These are phyloP conservation scores for Bucorvus abyssinicus DNA, from an alignment of 2,797 vertebrate genomes.

Conservation along the genomic window DNA sequence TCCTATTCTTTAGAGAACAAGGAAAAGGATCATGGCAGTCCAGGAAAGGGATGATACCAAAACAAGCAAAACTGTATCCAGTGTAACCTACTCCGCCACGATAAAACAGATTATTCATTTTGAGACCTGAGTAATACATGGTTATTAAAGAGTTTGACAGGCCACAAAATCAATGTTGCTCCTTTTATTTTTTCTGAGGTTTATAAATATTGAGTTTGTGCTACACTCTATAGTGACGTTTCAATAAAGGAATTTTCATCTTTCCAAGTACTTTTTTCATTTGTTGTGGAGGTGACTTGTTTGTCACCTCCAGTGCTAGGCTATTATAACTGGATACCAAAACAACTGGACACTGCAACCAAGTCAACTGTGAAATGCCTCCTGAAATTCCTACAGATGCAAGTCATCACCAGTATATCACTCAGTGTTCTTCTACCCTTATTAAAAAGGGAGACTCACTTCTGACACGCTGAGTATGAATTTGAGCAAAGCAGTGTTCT, in stretches of 20 bases:
- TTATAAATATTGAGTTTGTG: not conserved
- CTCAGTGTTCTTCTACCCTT: not conserved
- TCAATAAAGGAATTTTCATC: not conserved
- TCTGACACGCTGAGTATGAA: not conserved
- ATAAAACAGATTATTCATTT: not conserved
- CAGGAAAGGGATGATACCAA: not conserved
- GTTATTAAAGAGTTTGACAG: not conserved
- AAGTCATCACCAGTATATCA: not conserved
- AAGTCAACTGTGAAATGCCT: accelerated
- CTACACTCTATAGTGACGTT: not conserved
- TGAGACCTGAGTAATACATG: not conserved
- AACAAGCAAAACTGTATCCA: not conserved
- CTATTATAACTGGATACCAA: not conserved
- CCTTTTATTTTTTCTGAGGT: not conserved
- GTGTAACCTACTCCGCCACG: not conserved
- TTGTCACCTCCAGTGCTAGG: not conserved
- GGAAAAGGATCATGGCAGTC: not conserved
- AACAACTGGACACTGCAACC: not conserved
- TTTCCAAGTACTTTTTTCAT: not conserved
- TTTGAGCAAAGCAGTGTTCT: not conserved
- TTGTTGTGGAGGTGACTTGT: not conserved
- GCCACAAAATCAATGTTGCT: not conserved
- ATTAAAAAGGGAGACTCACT: not conserved
- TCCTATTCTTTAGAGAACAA: not conserved
- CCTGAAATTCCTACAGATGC: not conserved